Percentiles rank a stretch among this genome's conserved stretches.
phyloP scores from a whole-genome alignment of 2,888 invertebrate species.

The Hedya salicella region DNA sequence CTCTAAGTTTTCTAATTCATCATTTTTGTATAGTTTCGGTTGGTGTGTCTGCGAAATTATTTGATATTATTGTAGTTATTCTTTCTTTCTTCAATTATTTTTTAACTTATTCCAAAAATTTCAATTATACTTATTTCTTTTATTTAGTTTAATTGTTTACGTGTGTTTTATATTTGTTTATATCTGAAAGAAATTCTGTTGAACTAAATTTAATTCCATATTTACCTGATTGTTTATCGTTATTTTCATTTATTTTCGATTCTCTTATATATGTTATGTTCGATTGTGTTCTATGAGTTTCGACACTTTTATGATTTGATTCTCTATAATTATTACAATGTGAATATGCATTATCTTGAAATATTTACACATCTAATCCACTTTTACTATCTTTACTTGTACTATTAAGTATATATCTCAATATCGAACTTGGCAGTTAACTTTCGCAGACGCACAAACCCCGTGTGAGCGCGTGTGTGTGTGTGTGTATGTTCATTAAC shows the following conservation, averaged over 20 bases:
- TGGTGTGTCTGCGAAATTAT: constrained; percentile 31
- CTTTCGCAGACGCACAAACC: constrained; percentile 72
- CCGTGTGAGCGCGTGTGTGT: constrained; percentile 75
- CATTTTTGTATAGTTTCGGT: constrained; percentile 44
- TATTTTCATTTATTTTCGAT: neutral
- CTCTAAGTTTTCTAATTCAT: constrained; percentile 33
- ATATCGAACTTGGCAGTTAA: constrained; percentile 3
- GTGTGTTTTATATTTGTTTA: neutral
- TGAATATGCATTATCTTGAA: neutral
- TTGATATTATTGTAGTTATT: constrained; percentile 6
- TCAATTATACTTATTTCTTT: neutral
- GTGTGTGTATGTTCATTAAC: constrained; percentile 80
- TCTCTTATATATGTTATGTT: neutral
- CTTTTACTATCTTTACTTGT: constrained; percentile 7
- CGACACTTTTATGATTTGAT: neutral
- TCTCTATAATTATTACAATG: neutral
- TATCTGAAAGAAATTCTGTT: too few species aligned
- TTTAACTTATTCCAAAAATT: neutral
- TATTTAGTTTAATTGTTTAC: too few species aligned
- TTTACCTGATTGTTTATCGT: neutral
- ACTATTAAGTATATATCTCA: constrained; percentile 4
- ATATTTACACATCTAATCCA: neutral
- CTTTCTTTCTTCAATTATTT: neutral
- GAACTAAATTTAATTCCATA: neutral
- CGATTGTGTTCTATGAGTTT: neutral